Evolutionary conservation across 1,140 invertebrate genomes (phyloP), one percentile per base, ranked within the genome.

Genomic region (Aphelenchoides fujianensis): DNA sequence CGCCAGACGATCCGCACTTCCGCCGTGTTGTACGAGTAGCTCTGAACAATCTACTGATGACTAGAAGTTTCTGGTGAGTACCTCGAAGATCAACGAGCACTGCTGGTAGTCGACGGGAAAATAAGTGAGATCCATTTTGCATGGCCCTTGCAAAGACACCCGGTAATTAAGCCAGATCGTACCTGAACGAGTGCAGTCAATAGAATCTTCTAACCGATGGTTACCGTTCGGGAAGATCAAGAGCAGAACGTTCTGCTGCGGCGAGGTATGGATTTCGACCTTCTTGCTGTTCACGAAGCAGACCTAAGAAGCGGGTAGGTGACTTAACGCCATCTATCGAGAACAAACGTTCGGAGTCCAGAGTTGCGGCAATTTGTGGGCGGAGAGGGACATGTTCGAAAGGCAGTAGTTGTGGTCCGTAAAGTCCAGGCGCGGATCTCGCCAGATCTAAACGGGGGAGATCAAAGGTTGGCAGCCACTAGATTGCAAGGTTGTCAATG

Each of bases 211-310:
- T 30, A 69, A 74, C n/a, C n/a, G n/a, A n/a, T n/a, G n/a, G n/a
- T n/a, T n/a, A 12, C 78, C 81, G 64, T 83, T 83, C 3, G 82
- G 82, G 41, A 83, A 82, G 2, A 79, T 71, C 9, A 83, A 37
- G 1, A 83, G 69, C 1, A 83, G 66, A 53, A 83, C 81, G 62
- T 83, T 83, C 30, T 80, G 59, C 7, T 75, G 73, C 1, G 81
- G 81, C 5, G 82, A 84, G 2, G 77, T 53, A 52, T 83, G 81
- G 3, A 83, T 83, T 69, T 81, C 74, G 0, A 83, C 80, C 59
- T 84, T 83, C 70, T 83, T 83, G 62, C 80, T 82, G 70, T 79
- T 81, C 19, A 81, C 77, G 41, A 80, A 82, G 32, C 79, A 83
- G 16, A 79, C 48, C 19, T 19, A 1, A 2, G n/a, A 31, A n/a